Conservation (phyloP, 2,113 vertebrate genomes). For the Acrocephalus arundinaceus region DNA sequence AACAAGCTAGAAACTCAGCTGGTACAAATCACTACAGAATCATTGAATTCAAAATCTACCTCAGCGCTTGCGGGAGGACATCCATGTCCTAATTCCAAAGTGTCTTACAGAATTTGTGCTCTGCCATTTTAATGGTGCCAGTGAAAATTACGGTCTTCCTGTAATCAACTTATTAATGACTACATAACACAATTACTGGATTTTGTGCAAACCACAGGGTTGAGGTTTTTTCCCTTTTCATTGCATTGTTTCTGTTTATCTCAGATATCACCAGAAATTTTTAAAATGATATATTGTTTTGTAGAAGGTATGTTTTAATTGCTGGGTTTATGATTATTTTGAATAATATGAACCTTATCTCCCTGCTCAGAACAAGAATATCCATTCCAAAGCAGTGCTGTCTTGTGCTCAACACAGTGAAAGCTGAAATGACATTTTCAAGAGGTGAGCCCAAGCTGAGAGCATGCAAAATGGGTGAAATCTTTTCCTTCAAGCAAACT, state of each 20-base stretch:
- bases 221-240: background rate
- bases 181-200: background rate
- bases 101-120: background rate
- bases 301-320: background rate
- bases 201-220: background rate
- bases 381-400: background rate
- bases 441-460: background rate
- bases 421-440: background rate
- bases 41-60: background rate
- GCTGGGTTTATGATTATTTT: background rate
- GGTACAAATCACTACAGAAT: background rate
- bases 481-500: background rate
- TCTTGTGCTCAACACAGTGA: background rate
- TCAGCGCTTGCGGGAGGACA: background rate
- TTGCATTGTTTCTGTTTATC: background rate
- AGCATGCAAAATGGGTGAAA: background rate
- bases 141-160: background rate
- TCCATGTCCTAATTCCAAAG: background rate
- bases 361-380: background rate
- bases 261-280: background rate
- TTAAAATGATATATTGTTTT: background rate
- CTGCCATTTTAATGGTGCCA: background rate
- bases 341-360: background rate
- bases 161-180: constrained; percentile 20
- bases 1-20: constrained; percentile 12